Conservation (phyloP, 2,888 invertebrate species). For the Tanypteryx hageni region DNA sequence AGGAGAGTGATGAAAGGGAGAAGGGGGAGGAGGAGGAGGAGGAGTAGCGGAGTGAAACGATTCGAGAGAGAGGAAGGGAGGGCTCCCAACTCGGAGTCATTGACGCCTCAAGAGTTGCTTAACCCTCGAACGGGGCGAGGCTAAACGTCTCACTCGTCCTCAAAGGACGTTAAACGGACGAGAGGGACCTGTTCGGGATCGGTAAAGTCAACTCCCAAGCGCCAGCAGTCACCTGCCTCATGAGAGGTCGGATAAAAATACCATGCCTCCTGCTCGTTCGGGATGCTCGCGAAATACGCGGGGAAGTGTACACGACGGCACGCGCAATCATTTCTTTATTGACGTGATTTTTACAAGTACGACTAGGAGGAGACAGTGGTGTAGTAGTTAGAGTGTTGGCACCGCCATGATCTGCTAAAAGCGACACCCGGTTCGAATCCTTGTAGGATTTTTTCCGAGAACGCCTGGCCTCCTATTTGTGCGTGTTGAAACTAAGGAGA, state of each 20-base stretch:
- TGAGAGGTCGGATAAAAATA: not conserved
- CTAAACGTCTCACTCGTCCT: not conserved
- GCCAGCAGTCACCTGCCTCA: not conserved
- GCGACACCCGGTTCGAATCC: no score
- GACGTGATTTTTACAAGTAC: no score
- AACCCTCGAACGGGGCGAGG: constrained; percentile 7
- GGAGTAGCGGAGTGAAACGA: not conserved
- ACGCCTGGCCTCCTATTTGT: no score
- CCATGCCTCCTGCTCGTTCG: not conserved
- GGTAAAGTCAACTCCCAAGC: not conserved
- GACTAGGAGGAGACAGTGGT: no score
- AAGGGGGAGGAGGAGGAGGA: not conserved
- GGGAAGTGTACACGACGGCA: not conserved
- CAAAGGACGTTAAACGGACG: not conserved
- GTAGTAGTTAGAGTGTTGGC: no score
- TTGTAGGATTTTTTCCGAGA: no score
- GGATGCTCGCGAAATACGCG: not conserved
- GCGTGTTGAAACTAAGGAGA: no score
- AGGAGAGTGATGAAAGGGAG: not conserved
- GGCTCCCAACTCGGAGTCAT: not conserved
- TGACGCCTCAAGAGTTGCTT: not conserved
- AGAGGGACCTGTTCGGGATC: not conserved
- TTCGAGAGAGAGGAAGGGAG: not conserved
- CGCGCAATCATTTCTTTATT: not conserved
- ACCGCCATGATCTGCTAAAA: no score